Base-by-base conservation (phyloP, 2,888 invertebrate species). In the Lasioglossum morio region DNA sequence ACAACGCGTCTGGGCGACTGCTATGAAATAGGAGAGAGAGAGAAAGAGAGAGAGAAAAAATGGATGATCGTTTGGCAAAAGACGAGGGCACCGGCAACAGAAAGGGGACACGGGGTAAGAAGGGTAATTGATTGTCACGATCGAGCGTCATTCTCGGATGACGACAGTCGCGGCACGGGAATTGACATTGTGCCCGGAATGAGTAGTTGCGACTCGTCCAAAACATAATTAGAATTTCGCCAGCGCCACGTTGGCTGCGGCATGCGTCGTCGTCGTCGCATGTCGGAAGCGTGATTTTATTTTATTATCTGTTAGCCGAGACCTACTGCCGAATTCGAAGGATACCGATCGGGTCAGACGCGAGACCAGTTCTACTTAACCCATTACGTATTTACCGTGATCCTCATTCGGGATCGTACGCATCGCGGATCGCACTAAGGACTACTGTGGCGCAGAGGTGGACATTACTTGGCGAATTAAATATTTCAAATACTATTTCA, bases 221-320 rank as follows among this genome's bases (percentile, higher is more conserved):
- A 87, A 87, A 89, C 85, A 78, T 88, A 89, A 89, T 90, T 89
- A 89, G 87, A 89, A 85, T 89, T 86, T 85, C 48, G 43, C 78
- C 79, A 77, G 83, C 78, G 78, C 74, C 82, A 75, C 74, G 75
- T 80, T 37, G 72, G 73, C 79, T 57, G 23, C 46, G 72, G 73
- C 48, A 75, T 75, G 72, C 75, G 48, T 23, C 43, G 37, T 34
- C 70, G 46, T 27, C 34, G 53, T 70, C 66, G 75, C 76, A 75
- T 70, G 63, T 79, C 76, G 77, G 81, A 86, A 84, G 77, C 48
- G 77, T 57, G 10, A 57, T 57, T 30, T 74, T 75, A 79, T 81
- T 77, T 86, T 78, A 75, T 84, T 82, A 78, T 72, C 83, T 19
- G 84, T 75, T 84, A 82, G 70, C 72, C 78, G 46, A 69, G 60